A percentile compares a stretch with the other conserved stretches of the same genome.
These are phyloP conservation scores for Bruchidius siliquastri DNA, from an alignment of 2,888 invertebrate species.

Conservation along the genomic window DNA sequence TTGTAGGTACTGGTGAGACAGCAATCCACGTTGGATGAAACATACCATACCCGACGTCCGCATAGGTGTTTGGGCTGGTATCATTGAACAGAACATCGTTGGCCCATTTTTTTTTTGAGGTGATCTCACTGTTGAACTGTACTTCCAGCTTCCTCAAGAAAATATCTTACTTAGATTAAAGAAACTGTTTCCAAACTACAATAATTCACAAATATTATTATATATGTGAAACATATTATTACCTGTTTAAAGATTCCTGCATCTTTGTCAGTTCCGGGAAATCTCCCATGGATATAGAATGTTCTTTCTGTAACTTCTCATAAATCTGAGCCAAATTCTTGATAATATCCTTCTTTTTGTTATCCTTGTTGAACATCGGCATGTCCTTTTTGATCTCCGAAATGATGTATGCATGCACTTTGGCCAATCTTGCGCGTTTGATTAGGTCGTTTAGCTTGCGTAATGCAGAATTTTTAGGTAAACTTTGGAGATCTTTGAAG, in stretches of 20 bases:
- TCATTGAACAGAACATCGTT: no score
- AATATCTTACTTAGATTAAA: no score
- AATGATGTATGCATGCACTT: slow-evolving; percentile 97
- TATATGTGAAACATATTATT: no score
- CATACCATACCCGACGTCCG: no score
- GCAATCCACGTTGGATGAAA: no score
- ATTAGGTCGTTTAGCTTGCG: slow-evolving; percentile 97
- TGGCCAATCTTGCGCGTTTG: slow-evolving; percentile 91
- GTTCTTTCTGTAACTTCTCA: slow-evolving; percentile 81
- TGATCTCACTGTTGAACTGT: no score
- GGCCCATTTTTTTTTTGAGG: no score
- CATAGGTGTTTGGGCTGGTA: no score
- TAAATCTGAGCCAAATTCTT: slow-evolving; percentile 86
- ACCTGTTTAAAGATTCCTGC: slow-evolving; percentile 58
- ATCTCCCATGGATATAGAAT: slow-evolving; percentile 93
- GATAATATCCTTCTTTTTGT: slow-evolving; percentile 94
- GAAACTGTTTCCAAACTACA: no score
- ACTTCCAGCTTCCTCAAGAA: no score
- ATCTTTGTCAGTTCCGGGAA: slow-evolving; percentile 95
- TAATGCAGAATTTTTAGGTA: slow-evolving; percentile 93
- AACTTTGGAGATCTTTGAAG: slow-evolving; percentile 87
- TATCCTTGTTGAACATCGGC: slow-evolving; percentile 94
- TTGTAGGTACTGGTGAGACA: no score
- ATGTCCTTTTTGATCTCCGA: slow-evolving; percentile 90
- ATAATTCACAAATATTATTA: no score